Conservation (phyloP, 92 coral and sea anemone species). For the Heliopora coerulea region DNA sequence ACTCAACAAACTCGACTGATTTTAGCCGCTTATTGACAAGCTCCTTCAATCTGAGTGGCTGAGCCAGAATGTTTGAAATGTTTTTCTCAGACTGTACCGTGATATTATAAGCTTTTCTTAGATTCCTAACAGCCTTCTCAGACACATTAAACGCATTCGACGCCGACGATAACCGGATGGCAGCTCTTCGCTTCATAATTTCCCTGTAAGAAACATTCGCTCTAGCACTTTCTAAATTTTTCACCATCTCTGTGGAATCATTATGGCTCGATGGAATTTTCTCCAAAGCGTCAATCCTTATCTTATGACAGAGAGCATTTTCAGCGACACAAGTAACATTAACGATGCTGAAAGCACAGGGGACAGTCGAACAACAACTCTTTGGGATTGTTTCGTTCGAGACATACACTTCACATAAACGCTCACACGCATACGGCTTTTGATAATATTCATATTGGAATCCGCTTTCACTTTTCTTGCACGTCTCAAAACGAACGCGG, state of each 20-base stretch:
- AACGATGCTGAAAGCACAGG: constrained; percentile 52
- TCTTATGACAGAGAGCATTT: constrained; percentile 57
- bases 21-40: not conserved
- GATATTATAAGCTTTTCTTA: constrained; percentile 45
- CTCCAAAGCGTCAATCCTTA: constrained; percentile 48
- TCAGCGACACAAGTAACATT: constrained; percentile 56
- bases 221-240: constrained; percentile 42
- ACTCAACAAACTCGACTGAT: not conserved
- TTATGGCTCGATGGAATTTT: constrained; percentile 41
- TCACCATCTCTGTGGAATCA: constrained; percentile 35
- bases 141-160: constrained; percentile 43
- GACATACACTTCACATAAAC: constrained; percentile 54
- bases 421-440: constrained; percentile 57
- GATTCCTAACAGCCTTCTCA: constrained; percentile 42
- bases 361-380: constrained; percentile 55
- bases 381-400: constrained; percentile 50
- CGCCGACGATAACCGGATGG: constrained; percentile 48
- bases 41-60: constrained; percentile 22
- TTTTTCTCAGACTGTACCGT: constrained; percentile 15
- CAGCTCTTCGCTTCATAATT: constrained; percentile 48
- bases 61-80: constrained; percentile 20
- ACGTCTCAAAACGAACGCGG: constrained; percentile 7
- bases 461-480: constrained; percentile 23
- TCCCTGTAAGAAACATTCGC: constrained; percentile 42
- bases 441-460: constrained; percentile 49